Evolutionary conservation across 37 sponge, comb jelly and placozoan genomes (phyloP), one percentile per base, ranked within the genome.

Genomic region (Theonella swinhoei): DNA sequence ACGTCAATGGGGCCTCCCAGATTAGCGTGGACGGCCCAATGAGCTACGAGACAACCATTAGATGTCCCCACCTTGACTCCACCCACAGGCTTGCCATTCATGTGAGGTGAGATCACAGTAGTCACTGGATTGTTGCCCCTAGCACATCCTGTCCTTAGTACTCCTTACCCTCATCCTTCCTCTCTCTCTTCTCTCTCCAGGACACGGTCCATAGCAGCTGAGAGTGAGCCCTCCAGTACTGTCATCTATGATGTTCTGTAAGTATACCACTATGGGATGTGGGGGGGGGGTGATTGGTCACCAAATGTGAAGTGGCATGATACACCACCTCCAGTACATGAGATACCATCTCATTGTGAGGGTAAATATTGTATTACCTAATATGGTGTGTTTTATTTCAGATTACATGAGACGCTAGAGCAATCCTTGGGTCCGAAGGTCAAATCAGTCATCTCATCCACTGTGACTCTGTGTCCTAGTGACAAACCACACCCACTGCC

Each of bases 201-300:
- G 25, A 79, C 89, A 29, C 58, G 89, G 1, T 68, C 89, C 24
- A 89, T 89, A n/a, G 70, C 89, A 26, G 76, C 35, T 1, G 89
- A 89, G 41, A 82, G 83, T 8, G 7, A 19, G 14, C 80, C 78
- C 4, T 83, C 84, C 24, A 69, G 39, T 19, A 29, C 65, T 63
- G 66, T 81, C 20, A 20, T 75, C 39, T 75, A 75, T 35, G 37
- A 81, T 33, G 38, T 38, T 22, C n/a, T 72, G 82, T 81, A 47
- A 81, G 82, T 71, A 24, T 17, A 20, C 11, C n/a, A n/a, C n/a
- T n/a, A n/a, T 17, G 14, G 14, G 54, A 14, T 7, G 54, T 17
- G 54, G 54, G 54, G 54, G 54, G 54, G 14, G 54, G 14, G 54
- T 47, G 54, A 14, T 47, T 47, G 54, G 14, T 17, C 11, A 47